Evolutionary conservation across 2,888 invertebrate genomes (phyloP), one percentile per base, ranked within the genome.

Genomic region (Tachina grossa): DNA sequence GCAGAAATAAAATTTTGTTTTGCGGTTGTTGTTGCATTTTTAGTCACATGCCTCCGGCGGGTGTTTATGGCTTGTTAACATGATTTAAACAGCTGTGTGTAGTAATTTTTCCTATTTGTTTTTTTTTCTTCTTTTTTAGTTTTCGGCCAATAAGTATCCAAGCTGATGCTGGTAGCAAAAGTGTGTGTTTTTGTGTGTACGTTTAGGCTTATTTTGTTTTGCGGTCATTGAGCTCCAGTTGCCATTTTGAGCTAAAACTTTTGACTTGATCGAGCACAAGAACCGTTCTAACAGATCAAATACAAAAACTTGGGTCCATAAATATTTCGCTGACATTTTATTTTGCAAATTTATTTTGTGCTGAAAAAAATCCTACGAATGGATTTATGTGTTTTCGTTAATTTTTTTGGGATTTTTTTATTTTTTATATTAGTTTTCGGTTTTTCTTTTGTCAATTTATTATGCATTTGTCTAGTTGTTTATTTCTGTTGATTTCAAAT

Each of bases 31-130:
- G 57, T 68, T 31, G 31, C 55, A 13, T 69, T 55, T 65, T 51
- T 63, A 65, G 81, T 82, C 85, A 83, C 51, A 83, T 83, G 85
- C 83, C 85, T 85, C 76, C 79, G 83, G 85, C 85, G 85, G 85
- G 85, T 85, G 85, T 85, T 85, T 85, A 83, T 75, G 85, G 85
- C 83, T 85, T 85, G 85, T 85, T 85, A 85, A 85, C 85, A 85
- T 83, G 85, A 83, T 85, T 80, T 83, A 80, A 83, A 83, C 85
- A 85, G 85, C 85, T 85, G 85, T 79, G 83, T 53, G 22, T 57
- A 65, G 71, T 79, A 22, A 69, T 71, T 75, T 72, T 74, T 65
- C 31, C 39, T 57, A 49, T 77, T 49, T 83, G 59, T 66, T 57
- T 11, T 57, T 59, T 59, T 31, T 31, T n/a, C 61, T 66, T 51